phyloP scores from a whole-genome alignment of 2,797 vertebrate species.

The Apodemus agrarius region DNA sequence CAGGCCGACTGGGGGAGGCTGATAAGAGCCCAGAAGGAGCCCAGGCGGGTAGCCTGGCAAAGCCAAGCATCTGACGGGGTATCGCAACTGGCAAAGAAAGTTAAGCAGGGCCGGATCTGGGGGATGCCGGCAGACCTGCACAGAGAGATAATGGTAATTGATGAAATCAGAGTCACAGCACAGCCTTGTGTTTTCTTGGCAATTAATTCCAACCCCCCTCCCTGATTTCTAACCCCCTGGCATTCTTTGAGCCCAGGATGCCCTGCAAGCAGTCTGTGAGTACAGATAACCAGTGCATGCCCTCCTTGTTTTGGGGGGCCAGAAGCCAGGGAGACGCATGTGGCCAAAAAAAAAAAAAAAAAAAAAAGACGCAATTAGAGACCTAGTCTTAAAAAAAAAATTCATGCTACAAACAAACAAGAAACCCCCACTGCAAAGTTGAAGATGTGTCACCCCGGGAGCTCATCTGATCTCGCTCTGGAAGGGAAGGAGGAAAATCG shows the following conservation, averaged over 20 bases:
- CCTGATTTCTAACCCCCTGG: constrained; percentile 86
- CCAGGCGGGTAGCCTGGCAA: constrained; percentile 85
- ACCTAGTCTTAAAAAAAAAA: background rate
- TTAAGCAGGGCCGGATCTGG: constrained; percentile 86
- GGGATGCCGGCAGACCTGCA: constrained; percentile 86
- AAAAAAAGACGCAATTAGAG: constrained; percentile 78
- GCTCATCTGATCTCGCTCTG: constrained; percentile 72
- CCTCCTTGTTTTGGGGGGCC: constrained; percentile 84
- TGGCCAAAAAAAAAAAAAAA: constrained; percentile 70
- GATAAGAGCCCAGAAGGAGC: constrained; percentile 94
- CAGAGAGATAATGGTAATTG: constrained; percentile 91
- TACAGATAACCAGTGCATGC: constrained; percentile 88
- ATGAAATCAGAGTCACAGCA: constrained; percentile 89
- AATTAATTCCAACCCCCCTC: constrained; percentile 90
- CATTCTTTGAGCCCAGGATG: constrained; percentile 87
- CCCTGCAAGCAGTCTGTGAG: constrained; percentile 83
- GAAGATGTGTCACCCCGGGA: background rate
- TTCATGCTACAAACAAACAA: constrained; percentile 56
- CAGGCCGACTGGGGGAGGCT: constrained; percentile 93
- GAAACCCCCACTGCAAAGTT: constrained; percentile 81
- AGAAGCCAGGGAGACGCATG: constrained; percentile 17
- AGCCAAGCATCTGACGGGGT: constrained; percentile 89
- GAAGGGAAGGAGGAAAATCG: constrained; percentile 70
- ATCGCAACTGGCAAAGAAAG: constrained; percentile 85
- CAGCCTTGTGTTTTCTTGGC: constrained; percentile 85